These are phyloP conservation scores for Leptobrachium leishanense DNA, from an alignment of 2,113 vertebrate species.

Conservation along the genomic window DNA sequence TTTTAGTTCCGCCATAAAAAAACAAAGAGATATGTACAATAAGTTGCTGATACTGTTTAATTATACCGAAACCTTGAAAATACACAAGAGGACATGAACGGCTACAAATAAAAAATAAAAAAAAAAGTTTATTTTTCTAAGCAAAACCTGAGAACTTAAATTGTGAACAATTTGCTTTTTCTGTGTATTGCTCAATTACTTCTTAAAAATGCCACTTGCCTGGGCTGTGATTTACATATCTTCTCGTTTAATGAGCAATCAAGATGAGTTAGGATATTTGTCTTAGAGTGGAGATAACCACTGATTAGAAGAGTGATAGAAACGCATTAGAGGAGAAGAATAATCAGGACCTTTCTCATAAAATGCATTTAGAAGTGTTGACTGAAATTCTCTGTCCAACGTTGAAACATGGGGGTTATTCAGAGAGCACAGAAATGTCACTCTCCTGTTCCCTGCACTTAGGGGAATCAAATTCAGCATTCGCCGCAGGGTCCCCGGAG, in stretches of 20 bases:
- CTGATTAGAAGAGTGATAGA: constrained; percentile 8
- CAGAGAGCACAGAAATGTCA: too few relatives aligned
- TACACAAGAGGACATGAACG: not conserved
- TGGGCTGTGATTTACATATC: constrained; percentile 12
- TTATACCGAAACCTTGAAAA: not conserved
- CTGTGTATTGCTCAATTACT: not conserved
- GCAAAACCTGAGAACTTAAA: not conserved
- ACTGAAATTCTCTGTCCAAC: not conserved
- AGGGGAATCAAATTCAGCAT: too few relatives aligned
- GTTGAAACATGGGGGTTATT: too few relatives aligned
- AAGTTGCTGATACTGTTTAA: not conserved
- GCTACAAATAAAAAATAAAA: too few relatives aligned
- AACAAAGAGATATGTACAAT: not conserved
- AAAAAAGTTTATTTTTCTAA: not conserved
- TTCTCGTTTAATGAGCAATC: constrained; percentile 23
- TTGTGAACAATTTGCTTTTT: not conserved
- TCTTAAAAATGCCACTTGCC: not conserved
- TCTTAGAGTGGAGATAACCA: not conserved
- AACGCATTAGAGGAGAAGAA: not conserved
- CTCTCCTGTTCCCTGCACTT: too few relatives aligned
- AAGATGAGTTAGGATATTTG: not conserved
- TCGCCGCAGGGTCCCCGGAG: too few relatives aligned
- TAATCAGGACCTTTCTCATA: not conserved
- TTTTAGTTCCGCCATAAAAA: not conserved
- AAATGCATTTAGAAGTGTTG: not conserved